Base-by-base conservation (phyloP, 2,797 vertebrate species). In the Petrocephalus sullivani region DNA sequence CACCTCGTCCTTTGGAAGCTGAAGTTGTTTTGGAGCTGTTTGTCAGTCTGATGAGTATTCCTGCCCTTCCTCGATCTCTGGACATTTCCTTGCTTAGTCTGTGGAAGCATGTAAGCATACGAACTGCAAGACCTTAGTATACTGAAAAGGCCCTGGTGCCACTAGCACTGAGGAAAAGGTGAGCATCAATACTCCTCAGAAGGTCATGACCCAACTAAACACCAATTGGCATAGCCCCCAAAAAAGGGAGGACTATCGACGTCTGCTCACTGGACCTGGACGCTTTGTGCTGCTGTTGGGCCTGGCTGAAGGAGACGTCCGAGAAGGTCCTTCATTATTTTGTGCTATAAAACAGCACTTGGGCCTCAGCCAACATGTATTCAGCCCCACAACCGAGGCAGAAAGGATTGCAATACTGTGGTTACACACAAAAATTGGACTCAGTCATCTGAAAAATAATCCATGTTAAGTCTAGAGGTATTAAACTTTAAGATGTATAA, bases 291-390 rank as follows among this genome's bases (percentile, higher is more conserved):
- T n/a, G 71, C 16, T 21, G 7, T 81, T 81, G 16, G 41, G 41
- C 8, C 41, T 49, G 41, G 71, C 75, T 81, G 75, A 81, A 49
- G 75, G 75, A n/a, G 19, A 46, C 37, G n/a, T 78, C 71, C 19
- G 41, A 71, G 64, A 81, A 81, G 75, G 75, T 81, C 75, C 41
- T 81, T 75, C 67, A 75, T 75, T 81, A 81, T 81, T 81, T 21
- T 28, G 86, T 81, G 87, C 87, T 87, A 78, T 87, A 87, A 87
- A 87, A 87, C 87, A 87, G 87, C 87, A 87, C 87, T 67, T 67
- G 21, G 86, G 12, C 23, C 64, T 78, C 53, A 56, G 28, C 67
- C 87, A 57, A n/a, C 28, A 12, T 56, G 28, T 49, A 81, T 81
- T 81, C 75, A 81, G 75, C 75, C 75, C 75, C 75, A 81, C 75